Evolutionary conservation across 1,140 invertebrate genomes (phyloP).

Genomic region (Eumaeus atala): DNA sequence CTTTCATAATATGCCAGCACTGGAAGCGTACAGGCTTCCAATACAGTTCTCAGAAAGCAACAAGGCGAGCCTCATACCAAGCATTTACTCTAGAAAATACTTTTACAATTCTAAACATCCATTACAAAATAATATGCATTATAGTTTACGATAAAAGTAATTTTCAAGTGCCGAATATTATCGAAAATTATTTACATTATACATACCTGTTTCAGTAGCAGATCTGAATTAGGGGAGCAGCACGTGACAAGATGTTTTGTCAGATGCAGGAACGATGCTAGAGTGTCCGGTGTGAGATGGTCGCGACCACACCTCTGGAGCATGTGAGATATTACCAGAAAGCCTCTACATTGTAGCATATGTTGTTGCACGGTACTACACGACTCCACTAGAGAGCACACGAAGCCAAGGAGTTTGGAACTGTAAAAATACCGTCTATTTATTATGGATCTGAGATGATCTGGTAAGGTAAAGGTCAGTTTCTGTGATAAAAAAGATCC

Average conservation of each 20-base stretch:
- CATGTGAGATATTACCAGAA: slow-evolving; percentile 98
- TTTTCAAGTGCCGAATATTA: neutral
- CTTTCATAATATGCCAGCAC: too few relatives aligned
- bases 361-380: slow-evolving; percentile 98
- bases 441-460: neutral
- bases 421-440: slow-evolving; percentile 75
- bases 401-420: slow-evolving; percentile 96
- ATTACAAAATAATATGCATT: too few relatives aligned
- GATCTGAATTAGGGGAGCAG: slow-evolving; percentile 92
- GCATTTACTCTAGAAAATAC: too few relatives aligned
- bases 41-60: too few relatives aligned
- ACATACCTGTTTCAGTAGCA: slow-evolving; percentile 93
- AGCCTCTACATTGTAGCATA: slow-evolving; percentile 98
- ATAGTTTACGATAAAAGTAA: neutral
- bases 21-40: too few relatives aligned
- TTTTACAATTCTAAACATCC: too few relatives aligned
- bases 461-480: too few relatives aligned
- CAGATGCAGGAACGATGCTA: slow-evolving; percentile 93
- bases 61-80: too few relatives aligned
- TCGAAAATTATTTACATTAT: neutral
- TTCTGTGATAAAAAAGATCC: too few relatives aligned
- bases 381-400: slow-evolving; percentile 96
- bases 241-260: slow-evolving; percentile 97
- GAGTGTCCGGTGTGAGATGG: slow-evolving; percentile 94
- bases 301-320: slow-evolving; percentile 94